Evolutionary conservation across 2,888 invertebrate genomes (phyloP), one percentile per base, ranked within the genome.

Genomic region (Ernsta delagoae): DNA sequence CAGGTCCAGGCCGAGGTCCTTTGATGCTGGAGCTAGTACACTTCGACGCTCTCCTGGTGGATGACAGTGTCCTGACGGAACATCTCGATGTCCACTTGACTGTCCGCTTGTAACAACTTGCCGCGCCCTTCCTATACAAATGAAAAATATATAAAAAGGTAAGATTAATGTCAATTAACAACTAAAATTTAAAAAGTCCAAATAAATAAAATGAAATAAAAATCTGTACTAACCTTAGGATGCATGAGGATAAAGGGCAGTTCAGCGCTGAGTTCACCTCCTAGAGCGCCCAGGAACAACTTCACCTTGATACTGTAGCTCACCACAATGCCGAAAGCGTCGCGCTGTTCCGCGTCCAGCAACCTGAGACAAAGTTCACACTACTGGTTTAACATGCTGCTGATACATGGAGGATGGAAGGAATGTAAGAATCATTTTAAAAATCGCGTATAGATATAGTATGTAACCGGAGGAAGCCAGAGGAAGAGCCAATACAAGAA

Each of bases 261-360:
- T 88, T 98, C 98, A 4, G 98, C 98, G 39, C 97, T 95, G 59
- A 99, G 92, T 91, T 99, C 98, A 5, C 99, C 98, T 71, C 97
- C 98, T 75, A 99, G 94, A 60, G 98, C 98, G 24, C 98, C 98
- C 75, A 99, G 94, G 87, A 98, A 98, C 63, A 99, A 94, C 90
- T 98, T 98, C 64, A 98, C 98, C 92, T 98, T 99, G 50, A 98
- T 98, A 69, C 97, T 97, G 94, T 99, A 99, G 53, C 98, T 98
- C 9, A 99, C 98, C 75, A 99, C 96, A 79, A 99, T 98, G 71
- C 99, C 99, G 84, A 99, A 98, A 63, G 98, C 97, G 88, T 99
- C 98, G 72, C 98, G 96, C 79, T 97, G 96, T 79, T 98, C 98
- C 9, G 97, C 96, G 73, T 94, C 93, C 83, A 94, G 77, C 74